Base-by-base conservation (phyloP, 2,113 vertebrate species). In the Zosterops pallidus region DNA sequence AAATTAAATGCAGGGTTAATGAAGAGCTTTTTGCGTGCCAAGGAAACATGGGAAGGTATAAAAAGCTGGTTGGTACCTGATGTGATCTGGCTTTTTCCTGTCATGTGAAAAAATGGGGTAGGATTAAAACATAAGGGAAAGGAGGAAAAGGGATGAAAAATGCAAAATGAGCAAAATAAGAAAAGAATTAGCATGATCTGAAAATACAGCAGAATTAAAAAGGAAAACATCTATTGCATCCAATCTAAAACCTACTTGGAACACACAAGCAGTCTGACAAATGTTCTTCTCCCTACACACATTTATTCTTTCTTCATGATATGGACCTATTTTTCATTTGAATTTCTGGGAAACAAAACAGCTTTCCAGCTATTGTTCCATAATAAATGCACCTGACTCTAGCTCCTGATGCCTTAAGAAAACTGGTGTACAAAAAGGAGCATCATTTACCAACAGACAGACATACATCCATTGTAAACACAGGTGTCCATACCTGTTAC, bases 51-150 rank as follows among this genome's bases (percentile, higher is more conserved):
- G 95, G 94, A 97, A 96, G 91, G 92, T 62, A 96, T 93, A 97
- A 97, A 97, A 98, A 98, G 97, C 97, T 97, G 97, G 65, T 97
- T 97, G 97, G 98, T 98, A 98, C 98, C 98, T 98, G 98, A 97
- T 98, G 96, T 98, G 98, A 97, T 98, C 97, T 96, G 98, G 97
- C 97, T 98, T 98, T 98, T 98, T 98, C 98, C 98, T 98, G 98
- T 98, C 98, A 97, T 97, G 95, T 98, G 97, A 98, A 98, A 98
- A 98, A 98, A 98, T 57, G 97, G 98, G 98, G 97, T 80, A 98
- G 98, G 98, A 97, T 98, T 98, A 98, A 98, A 98, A 98, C 97
- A 97, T 97, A 98, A 97, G 89, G 83, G 98, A 98, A 97, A 98
- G 97, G 83, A 91, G 93, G 84, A 97, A 95, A 95, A 97, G 97